Conservation (phyloP, 2,888 invertebrate species). For the Agriopis marginaria region DNA sequence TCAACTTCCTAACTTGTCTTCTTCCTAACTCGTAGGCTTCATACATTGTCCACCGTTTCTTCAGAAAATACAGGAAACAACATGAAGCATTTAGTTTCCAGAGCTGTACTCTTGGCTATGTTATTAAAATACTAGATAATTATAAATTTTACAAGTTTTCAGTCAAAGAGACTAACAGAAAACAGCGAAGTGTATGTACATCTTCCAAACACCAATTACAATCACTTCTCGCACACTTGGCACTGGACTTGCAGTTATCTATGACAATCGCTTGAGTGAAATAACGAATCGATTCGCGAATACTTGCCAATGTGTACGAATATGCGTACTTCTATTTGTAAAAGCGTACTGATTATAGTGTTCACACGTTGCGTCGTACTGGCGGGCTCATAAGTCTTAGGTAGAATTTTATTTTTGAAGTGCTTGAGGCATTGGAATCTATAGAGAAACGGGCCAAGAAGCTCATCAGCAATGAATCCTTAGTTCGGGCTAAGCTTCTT, state of each 20-base stretch:
- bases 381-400: constrained; percentile 10
- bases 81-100: neutral
- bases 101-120: neutral
- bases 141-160: neutral
- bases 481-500: too few relatives aligned
- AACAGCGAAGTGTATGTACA: constrained; percentile 6
- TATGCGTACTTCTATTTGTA: constrained; percentile 31
- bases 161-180: constrained; percentile 1
- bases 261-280: constrained; percentile 36
- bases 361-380: constrained; percentile 29
- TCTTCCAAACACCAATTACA: constrained; percentile 12
- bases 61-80: too few relatives aligned
- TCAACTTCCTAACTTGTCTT: too few relatives aligned
- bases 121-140: neutral
- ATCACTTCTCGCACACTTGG: constrained; percentile 18
- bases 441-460: too few relatives aligned
- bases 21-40: too few relatives aligned
- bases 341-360: constrained; percentile 40
- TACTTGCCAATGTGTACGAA: constrained; percentile 23
- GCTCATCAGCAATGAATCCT: too few relatives aligned
- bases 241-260: constrained; percentile 14
- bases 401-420: neutral
- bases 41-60: too few relatives aligned
- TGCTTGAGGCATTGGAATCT: too few relatives aligned
- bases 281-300: constrained; percentile 32